phyloP scores from a whole-genome alignment of 1,140 invertebrate species.

The Steinernema feltiae region DNA sequence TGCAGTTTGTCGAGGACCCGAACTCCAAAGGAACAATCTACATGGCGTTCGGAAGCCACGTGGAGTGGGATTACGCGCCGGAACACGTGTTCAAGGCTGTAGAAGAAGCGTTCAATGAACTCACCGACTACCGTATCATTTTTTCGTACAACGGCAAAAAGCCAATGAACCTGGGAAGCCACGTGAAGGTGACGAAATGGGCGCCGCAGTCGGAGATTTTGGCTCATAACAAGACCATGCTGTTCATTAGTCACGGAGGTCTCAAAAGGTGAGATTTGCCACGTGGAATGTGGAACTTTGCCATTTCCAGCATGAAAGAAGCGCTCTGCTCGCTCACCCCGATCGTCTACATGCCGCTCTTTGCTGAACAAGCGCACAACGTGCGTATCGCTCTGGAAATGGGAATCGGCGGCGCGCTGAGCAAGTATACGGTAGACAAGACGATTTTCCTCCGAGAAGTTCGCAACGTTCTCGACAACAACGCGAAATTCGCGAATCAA shows the following conservation, averaged over 20 bases:
- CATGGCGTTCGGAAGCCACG: slow-evolving; percentile 17
- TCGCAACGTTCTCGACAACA: background rate
- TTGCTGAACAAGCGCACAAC: slow-evolving; percentile 22
- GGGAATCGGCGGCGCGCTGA: slow-evolving; percentile 20
- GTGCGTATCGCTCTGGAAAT: background rate
- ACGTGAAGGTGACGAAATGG: slow-evolving; percentile 24
- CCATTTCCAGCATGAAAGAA: slow-evolving; percentile 29
- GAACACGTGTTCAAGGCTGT: slow-evolving; percentile 11
- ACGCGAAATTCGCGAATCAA: background rate
- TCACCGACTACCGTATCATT: slow-evolving; percentile 20
- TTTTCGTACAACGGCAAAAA: slow-evolving; percentile 14
- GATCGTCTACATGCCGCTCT: slow-evolving; percentile 24
- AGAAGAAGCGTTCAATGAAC: slow-evolving; percentile 13
- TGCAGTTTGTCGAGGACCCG: background rate
- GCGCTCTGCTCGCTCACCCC: slow-evolving; percentile 18
- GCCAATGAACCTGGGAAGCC: background rate
- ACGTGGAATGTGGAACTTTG: background rate
- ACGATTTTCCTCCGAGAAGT: slow-evolving; percentile 17
- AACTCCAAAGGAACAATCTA: slow-evolving; percentile 13
- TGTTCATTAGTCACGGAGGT: slow-evolving; percentile 30
- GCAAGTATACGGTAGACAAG: slow-evolving; percentile 21
- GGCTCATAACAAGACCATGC: slow-evolving; percentile 20
- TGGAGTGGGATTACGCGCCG: slow-evolving; percentile 10
- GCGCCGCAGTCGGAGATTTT: slow-evolving; percentile 23
- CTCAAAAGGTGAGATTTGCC: slow-evolving; percentile 24